Percentiles rank a stretch among this genome's conserved stretches.
phyloP scores from a whole-genome alignment of 1,140 invertebrate genomes.

The Anagrus nilaparvatae region DNA sequence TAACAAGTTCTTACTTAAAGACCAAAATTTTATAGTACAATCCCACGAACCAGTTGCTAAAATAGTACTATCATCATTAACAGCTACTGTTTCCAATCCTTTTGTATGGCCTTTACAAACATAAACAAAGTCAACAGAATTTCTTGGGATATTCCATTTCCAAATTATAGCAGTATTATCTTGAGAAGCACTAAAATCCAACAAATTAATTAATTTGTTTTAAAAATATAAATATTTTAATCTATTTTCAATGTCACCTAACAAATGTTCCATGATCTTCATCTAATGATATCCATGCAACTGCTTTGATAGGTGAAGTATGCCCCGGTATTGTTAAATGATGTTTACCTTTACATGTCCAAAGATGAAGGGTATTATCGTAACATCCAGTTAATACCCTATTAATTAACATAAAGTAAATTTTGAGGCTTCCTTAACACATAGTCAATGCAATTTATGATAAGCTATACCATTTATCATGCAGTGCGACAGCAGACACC shows the following conservation, averaged over 20 bases:
- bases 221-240: conserved; percentile 9
- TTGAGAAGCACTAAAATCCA: conserved; percentile 61
- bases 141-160: conserved; percentile 70
- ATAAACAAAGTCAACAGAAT: conserved; percentile 70
- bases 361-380: conserved; percentile 85
- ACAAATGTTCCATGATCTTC: conserved; percentile 59
- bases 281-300: conserved; percentile 70
- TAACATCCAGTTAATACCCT: conserved; percentile 92
- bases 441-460: no score
- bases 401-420: conserved; percentile 18
- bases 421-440: not conserved
- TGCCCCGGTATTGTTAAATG: conserved; percentile 78
- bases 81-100: conserved; percentile 74
- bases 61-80: conserved; percentile 51
- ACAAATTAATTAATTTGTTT: conserved; percentile 9
- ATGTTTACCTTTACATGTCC: conserved; percentile 78
- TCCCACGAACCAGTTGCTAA: conserved; percentile 94
- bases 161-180: conserved; percentile 89
- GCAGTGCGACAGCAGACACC: conserved; percentile 74
- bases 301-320: conserved; percentile 72
- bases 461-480: conserved; percentile 56
- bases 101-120: conserved; percentile 83
- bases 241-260: conserved; percentile 50
- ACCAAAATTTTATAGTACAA: conserved; percentile 72
- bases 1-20: conserved; percentile 44